Base-by-base conservation (phyloP, 2,797 vertebrate species). In the Poeciliopsis presidionis region DNA sequence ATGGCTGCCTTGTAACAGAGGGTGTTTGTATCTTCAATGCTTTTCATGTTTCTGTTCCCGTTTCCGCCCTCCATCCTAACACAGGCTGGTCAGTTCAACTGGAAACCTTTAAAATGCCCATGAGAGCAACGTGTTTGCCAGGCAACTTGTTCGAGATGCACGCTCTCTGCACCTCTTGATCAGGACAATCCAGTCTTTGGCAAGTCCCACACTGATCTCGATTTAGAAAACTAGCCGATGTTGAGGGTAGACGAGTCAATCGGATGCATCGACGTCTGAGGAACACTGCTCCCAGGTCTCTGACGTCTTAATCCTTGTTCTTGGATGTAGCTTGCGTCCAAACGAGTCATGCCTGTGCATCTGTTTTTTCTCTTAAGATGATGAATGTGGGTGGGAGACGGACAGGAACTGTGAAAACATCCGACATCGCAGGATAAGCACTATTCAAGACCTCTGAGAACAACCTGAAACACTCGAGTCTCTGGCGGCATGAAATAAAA, bases 331-430 rank as follows among this genome's bases (percentile, higher is more conserved):
- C 75, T 78, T 73, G 69, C 81, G 81, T 76, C 78, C 47, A 79
- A 85, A 86, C 78, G 89, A 89, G 83, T 84, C 80, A 51, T 63
- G 74, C 7, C 72, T 59, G 76, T 57, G 79, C 87, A 92, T 95
- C 95, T 96, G 95, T 75, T 96, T 95, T 95, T 83, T 86, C 90
- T 91, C 84, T 96, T 84, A 94, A 82, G 12, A 70, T 90, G 90
- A 92, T 94, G 88, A 89, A 95, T 92, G 90, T 94, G 94, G 88
- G 95, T 92, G 93, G 95, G 91, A 94, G 94, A 90, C 87, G 89
- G 93, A 93, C 95, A 95, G 94, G 94, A 96, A 96, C 89, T 90
- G 77, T 84, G 92, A 93, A 88, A 95, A 95, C 94, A 95, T 95
- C 93, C 91, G 75, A 91, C 86, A 81, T 91, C 81, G 94, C 92